These are phyloP conservation scores for Aphelenchoides fujianensis DNA, from an alignment of 1,140 invertebrate species.

Conservation along the genomic window DNA sequence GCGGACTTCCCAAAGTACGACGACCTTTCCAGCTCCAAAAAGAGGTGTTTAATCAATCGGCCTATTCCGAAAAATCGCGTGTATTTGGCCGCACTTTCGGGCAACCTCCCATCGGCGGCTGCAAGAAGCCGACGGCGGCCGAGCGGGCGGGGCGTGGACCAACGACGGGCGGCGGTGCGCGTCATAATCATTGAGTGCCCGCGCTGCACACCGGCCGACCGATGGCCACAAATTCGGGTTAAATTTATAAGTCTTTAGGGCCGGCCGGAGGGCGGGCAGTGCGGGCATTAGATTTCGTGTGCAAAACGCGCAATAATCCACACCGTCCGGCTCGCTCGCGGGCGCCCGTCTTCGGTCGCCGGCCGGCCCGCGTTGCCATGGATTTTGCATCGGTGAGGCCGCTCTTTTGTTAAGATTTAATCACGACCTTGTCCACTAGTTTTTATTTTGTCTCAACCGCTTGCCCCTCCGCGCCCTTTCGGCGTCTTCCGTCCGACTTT, in stretches of 20 bases:
- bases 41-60: no score
- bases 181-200: not conserved
- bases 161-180: not conserved
- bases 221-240: not conserved
- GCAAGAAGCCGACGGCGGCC: no score
- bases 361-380: not conserved
- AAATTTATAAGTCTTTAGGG: not conserved
- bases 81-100: no score
- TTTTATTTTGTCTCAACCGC: not conserved
- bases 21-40: no score
- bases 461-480: not conserved
- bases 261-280: not conserved
- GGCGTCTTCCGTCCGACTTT: no score
- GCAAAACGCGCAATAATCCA: no score
- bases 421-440: constrained; percentile 1
- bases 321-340: no score
- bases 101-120: no score
- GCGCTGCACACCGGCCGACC: not conserved
- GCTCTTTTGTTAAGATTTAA: not conserved
- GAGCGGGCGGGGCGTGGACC: no score
- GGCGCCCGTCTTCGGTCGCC: no score
- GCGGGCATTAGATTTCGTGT: not conserved
- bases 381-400: not conserved
- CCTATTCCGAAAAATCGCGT: no score
- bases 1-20: no score